Evolutionary conservation across 2,888 invertebrate species (phyloP).

Genomic region (Brenthis daphne): DNA sequence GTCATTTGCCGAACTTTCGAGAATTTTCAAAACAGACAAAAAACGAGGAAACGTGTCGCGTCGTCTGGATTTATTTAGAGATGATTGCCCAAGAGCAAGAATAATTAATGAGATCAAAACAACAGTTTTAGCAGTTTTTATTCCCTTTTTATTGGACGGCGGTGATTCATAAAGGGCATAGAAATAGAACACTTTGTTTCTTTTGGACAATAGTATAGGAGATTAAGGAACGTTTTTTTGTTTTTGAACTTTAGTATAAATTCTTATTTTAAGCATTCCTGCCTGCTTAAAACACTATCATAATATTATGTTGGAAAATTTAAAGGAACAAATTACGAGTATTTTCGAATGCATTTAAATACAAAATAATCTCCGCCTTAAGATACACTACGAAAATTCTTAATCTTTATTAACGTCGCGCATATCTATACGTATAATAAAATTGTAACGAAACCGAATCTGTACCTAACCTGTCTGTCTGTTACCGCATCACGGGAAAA

Average conservation of each 20-base stretch:
- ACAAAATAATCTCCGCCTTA: no score
- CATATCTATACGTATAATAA: no score
- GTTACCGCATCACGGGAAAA: no score
- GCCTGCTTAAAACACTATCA: no score
- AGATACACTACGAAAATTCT: no score
- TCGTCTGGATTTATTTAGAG: conserved; percentile 46
- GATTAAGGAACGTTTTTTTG: conserved; percentile 16
- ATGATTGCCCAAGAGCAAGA: conserved; percentile 44
- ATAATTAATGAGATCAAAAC: conserved; percentile 45
- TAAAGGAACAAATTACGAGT: no score
- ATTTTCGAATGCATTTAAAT: no score
- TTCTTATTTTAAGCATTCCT: neutral
- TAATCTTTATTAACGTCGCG: no score
- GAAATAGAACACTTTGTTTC: conserved; percentile 31
- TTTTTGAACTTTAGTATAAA: neutral
- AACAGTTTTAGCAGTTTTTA: conserved; percentile 26
- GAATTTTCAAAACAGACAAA: conserved; percentile 39
- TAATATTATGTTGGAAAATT: no score
- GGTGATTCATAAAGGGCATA: conserved; percentile 40
- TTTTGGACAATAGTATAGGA: conserved; percentile 12
- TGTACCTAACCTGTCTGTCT: no score
- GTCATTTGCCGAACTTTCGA: conserved; percentile 25
- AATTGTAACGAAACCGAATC: no score
- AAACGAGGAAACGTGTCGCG: conserved; percentile 39
- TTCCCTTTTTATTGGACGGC: conserved; percentile 33